Evolutionary conservation across 2,888 invertebrate species (phyloP), one percentile per base, ranked within the genome.

Genomic region (Philereme vetulata): DNA sequence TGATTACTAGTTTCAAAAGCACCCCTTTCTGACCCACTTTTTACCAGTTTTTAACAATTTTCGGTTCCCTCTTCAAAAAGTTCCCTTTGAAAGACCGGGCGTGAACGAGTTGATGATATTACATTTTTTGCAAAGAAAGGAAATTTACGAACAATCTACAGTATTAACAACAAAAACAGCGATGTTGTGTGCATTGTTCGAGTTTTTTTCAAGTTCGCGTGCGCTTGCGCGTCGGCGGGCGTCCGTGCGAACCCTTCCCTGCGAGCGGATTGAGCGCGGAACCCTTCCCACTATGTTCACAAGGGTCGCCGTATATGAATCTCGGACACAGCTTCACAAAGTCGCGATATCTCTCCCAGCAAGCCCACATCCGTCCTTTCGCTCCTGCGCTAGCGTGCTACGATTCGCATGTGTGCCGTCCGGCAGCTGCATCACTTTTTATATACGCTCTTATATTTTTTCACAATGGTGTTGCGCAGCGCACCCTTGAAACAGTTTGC

Each of bases 41-140:
- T 90, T 90, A 88, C 86, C 82, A 81, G 84, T 86, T 91, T 89
- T 90, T 86, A 87, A 88, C 84, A 86, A 87, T 86, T 90, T 86
- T 84, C 78, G 75, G 75, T 82, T 86, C 88, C 86, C 90, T 88
- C 87, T 88, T 85, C 85, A 86, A 88, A 85, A 81, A 82, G 83
- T 77, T 86, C 87, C 87, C 85, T 86, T 92, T 90, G 85, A 92
- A 92, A 88, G 75, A 71, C 87, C 92, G 91, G 92, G 92, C 92
- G 92, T 92, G 92, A 92, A 92, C 92, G 92, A 92, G 92, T 92
- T 92, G 92, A 92, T 92, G 91, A 92, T 92, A 92, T 92, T 92
- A 92, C 87, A 84, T 88, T 91, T 92, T 90, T 88, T 74, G 76
- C 74, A 75, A 85, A 83, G 84, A 88, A 86, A 82, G 76, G 81